Conservation (phyloP, 2,888 invertebrate species). For the Dysmachus trigonus region DNA sequence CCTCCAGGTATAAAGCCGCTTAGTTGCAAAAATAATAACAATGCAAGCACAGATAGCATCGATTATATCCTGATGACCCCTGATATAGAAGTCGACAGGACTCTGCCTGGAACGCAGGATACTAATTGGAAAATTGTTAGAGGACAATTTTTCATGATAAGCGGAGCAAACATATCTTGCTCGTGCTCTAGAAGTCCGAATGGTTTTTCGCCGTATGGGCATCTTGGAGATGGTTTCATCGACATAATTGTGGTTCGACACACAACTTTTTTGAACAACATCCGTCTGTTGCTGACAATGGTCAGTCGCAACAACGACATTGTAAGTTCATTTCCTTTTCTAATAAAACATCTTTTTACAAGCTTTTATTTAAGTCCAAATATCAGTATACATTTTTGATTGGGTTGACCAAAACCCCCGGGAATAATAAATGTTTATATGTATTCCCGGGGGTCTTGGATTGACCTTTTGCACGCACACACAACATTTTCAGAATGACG, state of each 20-base stretch:
- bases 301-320: constrained; percentile 72
- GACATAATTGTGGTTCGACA: constrained; percentile 79
- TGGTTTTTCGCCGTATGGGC: constrained; percentile 81
- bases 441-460: too few relatives aligned
- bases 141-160: constrained; percentile 80
- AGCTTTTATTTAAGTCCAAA: too few relatives aligned
- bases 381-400: too few relatives aligned
- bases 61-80: constrained; percentile 37
- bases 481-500: too few relatives aligned
- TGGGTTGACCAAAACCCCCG: too few relatives aligned
- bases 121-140: constrained; percentile 69
- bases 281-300: constrained; percentile 73
- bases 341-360: too few relatives aligned
- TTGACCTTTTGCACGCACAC: too few relatives aligned
- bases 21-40: neutral
- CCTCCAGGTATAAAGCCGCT: neutral
- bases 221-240: constrained; percentile 81
- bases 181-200: constrained; percentile 77
- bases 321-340: constrained; percentile 65
- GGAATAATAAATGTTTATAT: too few relatives aligned
- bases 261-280: constrained; percentile 75
- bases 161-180: constrained; percentile 80
- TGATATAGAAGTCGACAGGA: constrained; percentile 1
- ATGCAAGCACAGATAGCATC: constrained; percentile 22
- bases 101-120: constrained; percentile 40